phyloP scores from a whole-genome alignment of 53 echinoderm and acorn worm species.

The Echinometra lucunter region DNA sequence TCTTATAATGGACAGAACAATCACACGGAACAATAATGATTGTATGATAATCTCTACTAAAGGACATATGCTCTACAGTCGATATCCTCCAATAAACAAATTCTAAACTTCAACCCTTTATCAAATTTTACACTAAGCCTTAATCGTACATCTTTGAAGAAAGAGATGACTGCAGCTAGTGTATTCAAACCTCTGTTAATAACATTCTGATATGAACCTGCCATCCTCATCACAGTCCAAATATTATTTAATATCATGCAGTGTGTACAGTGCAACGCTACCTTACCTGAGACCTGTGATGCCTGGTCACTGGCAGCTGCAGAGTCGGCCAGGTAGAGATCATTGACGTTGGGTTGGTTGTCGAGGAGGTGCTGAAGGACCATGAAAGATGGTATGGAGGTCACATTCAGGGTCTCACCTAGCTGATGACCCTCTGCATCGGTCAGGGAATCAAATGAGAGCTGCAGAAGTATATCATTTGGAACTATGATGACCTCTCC shows the following conservation, averaged over 20 bases:
- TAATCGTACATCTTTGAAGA: too few relatives aligned
- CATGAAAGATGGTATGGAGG: slow-evolving; percentile 74
- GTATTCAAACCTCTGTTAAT: too few relatives aligned
- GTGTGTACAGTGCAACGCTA: not conserved
- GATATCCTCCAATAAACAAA: too few relatives aligned
- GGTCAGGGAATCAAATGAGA: slow-evolving; percentile 84
- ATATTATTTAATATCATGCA: not conserved
- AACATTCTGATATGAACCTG: not conserved
- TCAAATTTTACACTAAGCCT: too few relatives aligned
- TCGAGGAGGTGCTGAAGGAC: slow-evolving; percentile 54
- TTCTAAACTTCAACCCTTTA: too few relatives aligned
- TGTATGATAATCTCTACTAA: too few relatives aligned
- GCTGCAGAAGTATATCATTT: slow-evolving; percentile 70
- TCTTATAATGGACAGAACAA: too few relatives aligned
- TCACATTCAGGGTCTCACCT: slow-evolving; percentile 72
- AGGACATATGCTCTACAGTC: too few relatives aligned
- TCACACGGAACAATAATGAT: too few relatives aligned
- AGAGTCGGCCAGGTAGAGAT: slow-evolving; percentile 55
- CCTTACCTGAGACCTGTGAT: slow-evolving; percentile 14
- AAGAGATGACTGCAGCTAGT: too few relatives aligned
- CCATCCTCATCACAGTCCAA: not conserved
- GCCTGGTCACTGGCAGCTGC: slow-evolving; percentile 11
- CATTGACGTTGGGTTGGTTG: slow-evolving; percentile 60
- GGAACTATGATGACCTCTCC: slow-evolving; percentile 78
- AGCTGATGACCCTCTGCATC: slow-evolving; percentile 66